Evolutionary conservation across 2,888 invertebrate genomes (phyloP).

Genomic region (Drosophila nigricruria): DNA sequence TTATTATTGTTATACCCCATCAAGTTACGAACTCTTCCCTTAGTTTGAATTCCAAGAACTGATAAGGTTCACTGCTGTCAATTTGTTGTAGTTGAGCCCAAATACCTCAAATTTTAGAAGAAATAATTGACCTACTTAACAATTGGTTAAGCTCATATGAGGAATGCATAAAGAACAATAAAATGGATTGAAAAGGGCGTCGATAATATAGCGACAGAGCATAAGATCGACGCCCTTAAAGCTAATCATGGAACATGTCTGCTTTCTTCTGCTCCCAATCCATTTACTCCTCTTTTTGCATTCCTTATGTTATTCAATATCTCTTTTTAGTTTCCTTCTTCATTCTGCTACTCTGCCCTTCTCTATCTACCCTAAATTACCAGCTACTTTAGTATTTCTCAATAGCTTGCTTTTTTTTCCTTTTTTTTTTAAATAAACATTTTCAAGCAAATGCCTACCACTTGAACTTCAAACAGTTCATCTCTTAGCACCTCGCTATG

Average conservation of each 20-base stretch:
- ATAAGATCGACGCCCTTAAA: background rate
- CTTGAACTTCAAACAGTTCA: conserved; percentile 42
- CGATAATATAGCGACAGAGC: no score
- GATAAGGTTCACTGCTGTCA: background rate
- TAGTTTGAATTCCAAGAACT: background rate
- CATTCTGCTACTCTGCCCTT: background rate
- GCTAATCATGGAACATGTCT: background rate
- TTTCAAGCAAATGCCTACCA: conserved; percentile 15
- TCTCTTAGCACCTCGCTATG: conserved; percentile 33
- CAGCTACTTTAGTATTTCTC: conserved; percentile 5
- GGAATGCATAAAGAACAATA: no score
- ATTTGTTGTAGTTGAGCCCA: background rate
- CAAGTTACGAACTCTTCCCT: no score
- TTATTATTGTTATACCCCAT: background rate
- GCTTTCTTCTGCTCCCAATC: background rate
- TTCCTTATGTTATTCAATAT: background rate
- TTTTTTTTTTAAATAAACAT: background rate
- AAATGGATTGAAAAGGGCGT: no score
- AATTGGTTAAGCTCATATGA: background rate
- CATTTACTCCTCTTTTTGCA: background rate
- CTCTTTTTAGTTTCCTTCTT: background rate
- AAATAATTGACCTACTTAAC: background rate
- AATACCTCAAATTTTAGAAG: background rate
- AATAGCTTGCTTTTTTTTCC: background rate
- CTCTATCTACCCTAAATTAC: background rate